Base-by-base conservation (phyloP, 2,888 invertebrate genomes). In the Oscheius sp. region DNA sequence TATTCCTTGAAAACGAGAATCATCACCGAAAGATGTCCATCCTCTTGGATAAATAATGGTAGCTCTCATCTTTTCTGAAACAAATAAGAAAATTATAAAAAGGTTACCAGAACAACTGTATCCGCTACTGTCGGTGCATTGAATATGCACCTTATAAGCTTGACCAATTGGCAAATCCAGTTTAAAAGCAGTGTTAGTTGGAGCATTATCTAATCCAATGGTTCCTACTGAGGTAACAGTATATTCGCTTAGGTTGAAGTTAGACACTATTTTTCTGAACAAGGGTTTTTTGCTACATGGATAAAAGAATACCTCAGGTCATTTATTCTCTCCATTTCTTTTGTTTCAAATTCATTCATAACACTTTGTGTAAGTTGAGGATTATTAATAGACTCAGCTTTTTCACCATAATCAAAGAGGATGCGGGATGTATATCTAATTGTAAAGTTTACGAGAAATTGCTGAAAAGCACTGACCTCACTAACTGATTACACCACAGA, bases 401-500 rank as follows among this genome's bases (percentile, higher is more conserved):
- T 25, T 41, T 55, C 41, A n/a, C 53, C 55, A 23, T 69, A 69
- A 13, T 35, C 21, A 23, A 69, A 55, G 13, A 69, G 35, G 23
- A 69, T 27, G 12, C 56, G 27, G 6, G 69, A 43, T n/a, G 56
- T n/a, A 53, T 69, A 35, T 16, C 66, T 66, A 27, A 66, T 5
- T 9, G 35, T 35, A n/a, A 6, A 23, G 7, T 49, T 49, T 46
- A n/a, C 1, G 7, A 7, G 16, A 25, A 23, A 43, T n/a, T n/a
- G n/a, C n/a, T n/a, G 13, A 7, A 64, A 18, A 16, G 45, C 7
- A 9, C 71, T 18, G 45, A 83, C 84, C 85, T 72, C 7, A 87
- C 84, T 12, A 89, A 75, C 68, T 88, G 86, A 71, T 89, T 88
- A 75, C 89, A 89, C 88, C 89, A 89, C 0, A 87, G 82, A 52